Conservation (phyloP, 2,797 vertebrate species). For the Lepus oiostolus region DNA sequence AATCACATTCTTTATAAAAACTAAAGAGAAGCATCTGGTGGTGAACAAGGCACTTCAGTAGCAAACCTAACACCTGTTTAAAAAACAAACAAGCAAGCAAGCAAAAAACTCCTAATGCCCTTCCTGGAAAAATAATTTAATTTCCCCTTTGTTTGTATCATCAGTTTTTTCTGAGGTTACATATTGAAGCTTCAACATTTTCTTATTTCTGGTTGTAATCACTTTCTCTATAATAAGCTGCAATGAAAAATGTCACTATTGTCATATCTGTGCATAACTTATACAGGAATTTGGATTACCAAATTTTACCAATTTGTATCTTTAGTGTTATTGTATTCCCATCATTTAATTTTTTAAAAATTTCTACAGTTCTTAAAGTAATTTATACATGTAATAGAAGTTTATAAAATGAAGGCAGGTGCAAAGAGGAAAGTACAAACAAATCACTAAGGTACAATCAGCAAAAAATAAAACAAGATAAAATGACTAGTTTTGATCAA, state of each 20-base stretch:
- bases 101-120: neutral
- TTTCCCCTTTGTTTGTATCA: neutral
- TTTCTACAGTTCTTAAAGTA: neutral
- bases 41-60: neutral
- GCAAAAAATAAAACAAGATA: neutral
- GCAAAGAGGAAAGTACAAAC: neutral
- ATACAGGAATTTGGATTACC: neutral
- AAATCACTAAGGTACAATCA: constrained; percentile 13
- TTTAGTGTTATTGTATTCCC: neutral
- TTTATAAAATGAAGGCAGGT: neutral
- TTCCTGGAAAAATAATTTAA: neutral
- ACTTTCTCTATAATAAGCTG: neutral
- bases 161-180: neutral
- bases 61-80: neutral
- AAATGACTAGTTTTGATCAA: neutral
- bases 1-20: constrained; percentile 54
- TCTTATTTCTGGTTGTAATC: neutral
- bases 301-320: constrained; percentile 1
- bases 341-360: neutral
- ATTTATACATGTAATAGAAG: neutral
- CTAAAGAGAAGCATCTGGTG: constrained; percentile 16
- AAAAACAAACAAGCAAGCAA: neutral
- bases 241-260: constrained; percentile 12
- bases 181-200: neutral
- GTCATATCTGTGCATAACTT: neutral